Evolutionary conservation across 1,140 invertebrate species (phyloP), one percentile per base, ranked within the genome.

Genomic region (Goniozus legneri): DNA sequence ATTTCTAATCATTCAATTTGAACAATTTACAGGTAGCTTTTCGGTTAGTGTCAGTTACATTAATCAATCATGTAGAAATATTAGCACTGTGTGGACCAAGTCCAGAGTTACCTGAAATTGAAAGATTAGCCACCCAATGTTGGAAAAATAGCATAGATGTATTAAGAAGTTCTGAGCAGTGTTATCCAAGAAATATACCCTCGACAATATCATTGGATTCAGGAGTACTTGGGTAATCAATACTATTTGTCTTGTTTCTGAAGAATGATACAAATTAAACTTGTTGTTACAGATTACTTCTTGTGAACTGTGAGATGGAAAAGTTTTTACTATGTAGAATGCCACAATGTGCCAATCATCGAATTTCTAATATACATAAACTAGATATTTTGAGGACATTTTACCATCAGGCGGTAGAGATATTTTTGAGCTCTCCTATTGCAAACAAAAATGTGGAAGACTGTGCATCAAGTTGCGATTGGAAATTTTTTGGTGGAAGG

Each of bases 1-100:
- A n/a, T n/a, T n/a, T n/a, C n/a, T n/a, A n/a, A n/a, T n/a, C n/a
- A n/a, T n/a, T n/a, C n/a, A n/a, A 19, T 47, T 32, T 36, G 47
- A 33, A 31, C 33, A 49, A 32, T 60, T 56, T 76, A 56, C 64
- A 92, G 88, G 82, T 91, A 2, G 88, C 88, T 8, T 91, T 91
- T 61, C 77, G 90, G 59, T 80, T 91, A 36, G 80, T 92, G 8
- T 84, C 86, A 3, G 84, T 88, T 53, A 83, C 84, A 43, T 67
- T 92, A 10, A 74, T 86, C n/a, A 79, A 82, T 42, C 80, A 86
- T 51, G 81, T 91, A 3, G 84, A 89, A 71, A 80, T 91, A 0
- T 72, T 87, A 50, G 83, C 87, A 3, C 73, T 94, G 6, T 91
- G 89, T 73, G 89, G 89, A 2, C 86, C 87, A 2, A 84, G 79